Base-by-base conservation (phyloP, 2,888 invertebrate species). In the Heliothis peltigera region DNA sequence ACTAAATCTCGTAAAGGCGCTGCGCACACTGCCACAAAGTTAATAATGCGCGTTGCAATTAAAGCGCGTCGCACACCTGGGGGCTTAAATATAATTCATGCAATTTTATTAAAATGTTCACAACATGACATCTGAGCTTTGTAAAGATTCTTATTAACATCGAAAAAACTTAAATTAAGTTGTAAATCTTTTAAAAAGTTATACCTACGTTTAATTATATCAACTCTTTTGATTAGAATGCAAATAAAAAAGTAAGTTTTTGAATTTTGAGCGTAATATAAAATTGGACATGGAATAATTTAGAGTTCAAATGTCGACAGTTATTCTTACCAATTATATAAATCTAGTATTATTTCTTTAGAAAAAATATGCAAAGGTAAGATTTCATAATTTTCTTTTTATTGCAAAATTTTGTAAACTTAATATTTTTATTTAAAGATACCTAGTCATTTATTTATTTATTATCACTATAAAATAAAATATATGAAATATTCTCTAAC, bases 1-100 rank as follows among this genome's bases (percentile, higher is more conserved):
- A 75, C 44, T 56, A 65, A 64, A 64, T 57, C 56, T 71, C 35
- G 32, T 58, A 64, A 65, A 70, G 48, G 58, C 43, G 19, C n/a
- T 47, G 32, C 25, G 18, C 56, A 49, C 42, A 64, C 35, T 52
- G 44, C 19, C 32, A 25, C 51, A 65, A 53, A 74, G 64, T 72
- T 78, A 77, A 80, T 79, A 76, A 79, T 70, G 69, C 66, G 75
- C 57, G 54, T 52, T 60, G 77, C 81, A 84, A 84, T 84, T 84
- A 84, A 75, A 76, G 73, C 66, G 47, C 64, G 57, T 48, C 32
- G 58, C 66, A 75, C 69, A 79, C 81, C 81, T 78, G 77, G 59
- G 72, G 65, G 73, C 67, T 77, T 39, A 39, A 32, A 32, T 60
- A 64, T 46, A 17, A 52, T 63, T 64, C 76, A 74, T 73, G 68